Base-by-base conservation (phyloP, 2,797 vertebrate genomes). In the Potorous gilbertii region DNA sequence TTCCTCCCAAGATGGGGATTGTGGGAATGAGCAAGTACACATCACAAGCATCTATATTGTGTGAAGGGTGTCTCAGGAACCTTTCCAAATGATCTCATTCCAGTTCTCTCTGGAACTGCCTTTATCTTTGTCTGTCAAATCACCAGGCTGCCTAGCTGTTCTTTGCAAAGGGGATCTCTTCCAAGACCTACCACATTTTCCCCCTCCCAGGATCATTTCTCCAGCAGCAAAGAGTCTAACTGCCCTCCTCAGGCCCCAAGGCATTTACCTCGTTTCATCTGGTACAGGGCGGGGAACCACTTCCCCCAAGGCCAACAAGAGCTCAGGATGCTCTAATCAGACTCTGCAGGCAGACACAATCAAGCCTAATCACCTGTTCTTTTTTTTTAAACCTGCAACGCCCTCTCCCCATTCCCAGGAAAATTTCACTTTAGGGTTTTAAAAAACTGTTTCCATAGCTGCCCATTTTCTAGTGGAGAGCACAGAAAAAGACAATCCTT, bases 31-130 rank as follows among this genome's bases (percentile, higher is more conserved):
- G 74, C n/a, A 81, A 40, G 2, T 40, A 40, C 18, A 81, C 16
- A 81, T 0, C 34, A 40, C 40, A 81, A 81, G n/a, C 18, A 81
- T 81, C 40, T 27, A 46, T 46, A 46, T 46, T 27, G 9, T 90
- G 56, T 95, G 34, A 1, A 92, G 24, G 55, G 54, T 87, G 46
- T 57, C 50, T 90, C 27, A 28, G 31, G 12, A 54, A n/a, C 27
- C 52, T 94, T 93, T 94, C 28, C 87, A 46, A 92, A 97, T 95
- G 94, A 31, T 74, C 94, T 90, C 50, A 94, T 57, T 93, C n/a
- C 18, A 81, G 40, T 5, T 81, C 2, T 8, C n/a, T 18, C 66
- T 0, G 6, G 66, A 74, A 24, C 66, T 40, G 66, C n/a, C 66
- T 81, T 81, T 81, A 46, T 81, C 74, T 81, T 81, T 81, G 74